These are phyloP conservation scores for Bhutanitis thaidina DNA, from an alignment of 2,888 invertebrate species.

Conservation along the genomic window DNA sequence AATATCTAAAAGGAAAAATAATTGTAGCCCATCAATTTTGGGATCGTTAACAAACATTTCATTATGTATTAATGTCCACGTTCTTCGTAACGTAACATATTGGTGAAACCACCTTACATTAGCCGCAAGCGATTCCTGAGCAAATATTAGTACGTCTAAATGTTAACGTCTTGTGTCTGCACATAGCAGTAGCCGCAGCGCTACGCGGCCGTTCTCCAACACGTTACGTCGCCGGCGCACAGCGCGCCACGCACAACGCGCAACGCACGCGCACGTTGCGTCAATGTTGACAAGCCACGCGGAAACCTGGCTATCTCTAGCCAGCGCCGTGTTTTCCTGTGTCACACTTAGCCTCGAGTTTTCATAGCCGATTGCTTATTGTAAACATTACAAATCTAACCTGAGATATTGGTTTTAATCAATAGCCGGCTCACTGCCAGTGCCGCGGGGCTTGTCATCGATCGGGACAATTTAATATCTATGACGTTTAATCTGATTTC, in stretches of 20 bases:
- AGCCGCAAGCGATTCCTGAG: not conserved
- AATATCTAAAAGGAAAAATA: no score
- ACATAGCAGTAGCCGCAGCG: not conserved
- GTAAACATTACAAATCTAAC: not conserved
- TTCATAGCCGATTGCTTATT: not conserved
- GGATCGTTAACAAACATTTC: no score
- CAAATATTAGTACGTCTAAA: not conserved
- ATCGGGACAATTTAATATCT: no score
- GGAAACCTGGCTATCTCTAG: not conserved
- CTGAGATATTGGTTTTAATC: no score
- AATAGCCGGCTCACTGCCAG: no score
- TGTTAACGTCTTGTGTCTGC: not conserved
- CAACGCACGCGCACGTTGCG: not conserved
- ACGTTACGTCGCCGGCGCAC: not conserved
- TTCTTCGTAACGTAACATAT: not conserved
- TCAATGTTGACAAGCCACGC: constrained; percentile 1
- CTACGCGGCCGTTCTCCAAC: not conserved
- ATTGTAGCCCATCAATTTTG: no score
- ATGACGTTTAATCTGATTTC: no score
- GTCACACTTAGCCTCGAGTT: not conserved
- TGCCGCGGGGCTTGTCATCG: no score
- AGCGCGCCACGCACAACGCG: not conserved
- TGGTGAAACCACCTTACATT: not conserved
- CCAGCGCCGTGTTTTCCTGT: not conserved
- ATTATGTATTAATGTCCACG: not conserved